Base-by-base conservation (phyloP, 1,140 invertebrate species). In the Ctenoplectra terminalis region DNA sequence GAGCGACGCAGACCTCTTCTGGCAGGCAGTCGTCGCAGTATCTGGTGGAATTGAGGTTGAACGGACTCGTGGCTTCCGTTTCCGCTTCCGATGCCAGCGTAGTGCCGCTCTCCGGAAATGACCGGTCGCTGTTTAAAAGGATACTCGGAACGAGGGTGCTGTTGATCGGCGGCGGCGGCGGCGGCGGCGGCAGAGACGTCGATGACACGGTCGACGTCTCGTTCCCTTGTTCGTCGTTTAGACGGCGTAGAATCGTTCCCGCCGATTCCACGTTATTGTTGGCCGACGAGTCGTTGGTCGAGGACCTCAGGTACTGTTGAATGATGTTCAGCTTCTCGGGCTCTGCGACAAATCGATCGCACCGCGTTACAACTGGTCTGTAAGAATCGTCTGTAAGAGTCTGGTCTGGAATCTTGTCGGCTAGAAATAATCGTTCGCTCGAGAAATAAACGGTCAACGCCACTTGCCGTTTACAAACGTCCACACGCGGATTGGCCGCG, bases 1-100 rank as follows among this genome's bases (percentile, higher is more conserved):
- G 93, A 34, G 96, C 94, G 83, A 97, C 95, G 91, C 96, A 97
- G 37, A 96, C 95, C 92, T 96, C 94, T 15, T 89, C 94, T 71
- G 90, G 82, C n/a, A 90, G 67, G 77, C 94, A 94, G 37, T 94
- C 92, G 81, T 92, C 91, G 87, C 94, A 95, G 69, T 92, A 89
- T 73, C 93, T 89, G 13, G 90, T 92, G 15, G 88, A 77, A 83
- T 92, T 92, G 26, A 82, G 31, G 48, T 50, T 61, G 46, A 43
- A 48, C 34, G 56, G 50, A 54, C 58, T 80, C 11, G 50, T 40
- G 23, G 40, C 75, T 75, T 81, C 67, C 83, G 82, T 77, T 83
- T 82, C 79, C 64, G 77, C 7, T 61, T 71, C 64, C n/a, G 56
- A 17, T 13, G 40, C 23, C 50, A 17, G n/a, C 31, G 34, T 26